Base-by-base conservation (phyloP, 2,113 vertebrate genomes). In the Crotalus horridus region DNA sequence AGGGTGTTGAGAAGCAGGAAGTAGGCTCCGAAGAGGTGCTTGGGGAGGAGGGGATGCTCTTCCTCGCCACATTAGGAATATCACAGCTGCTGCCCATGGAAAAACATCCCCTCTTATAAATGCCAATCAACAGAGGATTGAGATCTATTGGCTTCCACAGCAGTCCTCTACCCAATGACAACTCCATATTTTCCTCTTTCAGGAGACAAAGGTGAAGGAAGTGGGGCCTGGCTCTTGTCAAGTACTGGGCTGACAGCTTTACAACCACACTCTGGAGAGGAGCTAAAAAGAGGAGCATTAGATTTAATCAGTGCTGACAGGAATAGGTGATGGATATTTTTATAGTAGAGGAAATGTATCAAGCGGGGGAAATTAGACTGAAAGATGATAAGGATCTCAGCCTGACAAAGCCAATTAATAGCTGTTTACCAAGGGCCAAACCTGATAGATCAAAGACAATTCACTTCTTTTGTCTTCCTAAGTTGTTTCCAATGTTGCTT, bases 331-430 rank as follows among this genome's bases (percentile, higher is more conserved):
- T 96, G 96, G 95, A 96, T 97, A 96, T 97, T 97, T 97, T 97
- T 97, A 97, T 97, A 95, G 97, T 93, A 95, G 94, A 97, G 97
- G 96, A 98, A 98, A 97, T 94, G 89, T 95, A 97, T 96, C 11
- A 89, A 97, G 96, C 95, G 94, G 95, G 96, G 97, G 97, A 97
- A 97, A 98, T 97, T 97, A 98, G 97, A 97, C 96, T 81, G 92
- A 96, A 95, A 93, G 93, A 97, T 51, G 98, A 99, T 98, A 98
- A 98, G 96, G 97, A 98, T 99, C 98, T 98, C 96, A 93, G 95
- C 96, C 97, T 97, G 97, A 98, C 97, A 97, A 97, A 97, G 97
- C 97, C 98, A 98, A 99, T 99, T 99, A 99, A 98, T 96, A 97
- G 96, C 97, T 98, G 97, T 99, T 99, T 98, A 98, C 97, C 97